Conservation (phyloP, 2,888 invertebrate species). For the Oligia latruncula region DNA sequence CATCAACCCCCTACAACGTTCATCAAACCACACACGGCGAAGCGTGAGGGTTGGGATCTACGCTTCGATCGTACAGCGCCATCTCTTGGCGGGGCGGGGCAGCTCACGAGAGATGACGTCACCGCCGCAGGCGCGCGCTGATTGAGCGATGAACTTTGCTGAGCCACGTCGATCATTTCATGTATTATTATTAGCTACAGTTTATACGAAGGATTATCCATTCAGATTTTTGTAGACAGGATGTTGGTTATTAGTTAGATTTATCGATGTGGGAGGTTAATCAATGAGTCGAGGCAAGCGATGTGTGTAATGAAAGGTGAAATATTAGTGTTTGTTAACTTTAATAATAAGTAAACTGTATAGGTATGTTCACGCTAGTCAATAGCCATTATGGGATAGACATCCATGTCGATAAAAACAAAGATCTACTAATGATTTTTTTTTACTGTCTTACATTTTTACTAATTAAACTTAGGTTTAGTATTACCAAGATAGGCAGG, state of each 20-base stretch:
- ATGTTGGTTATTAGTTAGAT: slow-evolving; percentile 67
- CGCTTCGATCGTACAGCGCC: slow-evolving; percentile 82
- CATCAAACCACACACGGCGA: slow-evolving; percentile 77
- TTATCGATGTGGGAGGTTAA: slow-evolving; percentile 52
- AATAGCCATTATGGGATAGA: neutral
- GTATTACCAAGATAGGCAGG: neutral
- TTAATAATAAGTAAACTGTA: neutral
- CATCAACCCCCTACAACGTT: slow-evolving; percentile 63
- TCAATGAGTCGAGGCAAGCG: slow-evolving; percentile 38
- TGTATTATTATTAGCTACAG: slow-evolving; percentile 82
- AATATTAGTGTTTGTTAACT: slow-evolving; percentile 30
- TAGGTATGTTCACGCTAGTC: neutral
- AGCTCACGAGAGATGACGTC: slow-evolving; percentile 86
- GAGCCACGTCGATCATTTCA: slow-evolving; percentile 83
- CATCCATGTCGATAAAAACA: neutral
- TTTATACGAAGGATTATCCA: slow-evolving; percentile 83
- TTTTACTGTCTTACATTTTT: neutral
- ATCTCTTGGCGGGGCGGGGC: slow-evolving; percentile 85
- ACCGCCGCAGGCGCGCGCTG: slow-evolving; percentile 79
- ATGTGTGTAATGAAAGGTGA: slow-evolving; percentile 36
- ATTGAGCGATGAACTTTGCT: slow-evolving; percentile 88
- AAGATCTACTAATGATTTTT: neutral
- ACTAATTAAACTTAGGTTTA: neutral
- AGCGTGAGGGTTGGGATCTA: slow-evolving; percentile 69
- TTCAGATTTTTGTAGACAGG: slow-evolving; percentile 82